These are phyloP conservation scores for Alexandromys fortis DNA, from an alignment of 2,113 vertebrate species.

Conservation along the genomic window DNA sequence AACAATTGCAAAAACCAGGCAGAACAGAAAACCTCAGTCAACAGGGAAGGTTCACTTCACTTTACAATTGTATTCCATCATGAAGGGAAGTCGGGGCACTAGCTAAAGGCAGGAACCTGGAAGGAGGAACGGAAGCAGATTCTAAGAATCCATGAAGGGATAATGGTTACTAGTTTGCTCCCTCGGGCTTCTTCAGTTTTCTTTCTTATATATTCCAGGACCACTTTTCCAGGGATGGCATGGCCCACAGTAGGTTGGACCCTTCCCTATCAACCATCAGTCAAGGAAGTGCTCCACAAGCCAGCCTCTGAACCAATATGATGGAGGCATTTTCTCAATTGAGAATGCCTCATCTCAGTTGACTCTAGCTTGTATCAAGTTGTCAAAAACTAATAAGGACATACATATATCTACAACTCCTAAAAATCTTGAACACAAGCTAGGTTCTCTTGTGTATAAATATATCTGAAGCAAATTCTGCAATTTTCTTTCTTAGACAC, in stretches of 20 bases:
- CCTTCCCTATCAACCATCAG: not conserved
- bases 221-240: not conserved
- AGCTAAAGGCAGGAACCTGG: not conserved
- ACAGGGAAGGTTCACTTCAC: not conserved
- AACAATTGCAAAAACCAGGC: no score
- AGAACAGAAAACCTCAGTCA: no score
- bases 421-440: constrained; percentile 1
- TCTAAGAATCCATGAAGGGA: not conserved
- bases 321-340: no score
- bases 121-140: not conserved
- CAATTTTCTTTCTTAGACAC: not conserved
- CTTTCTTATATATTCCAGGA: not conserved
- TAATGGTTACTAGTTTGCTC: not conserved
- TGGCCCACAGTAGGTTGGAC: not conserved
- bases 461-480: constrained; percentile 13
- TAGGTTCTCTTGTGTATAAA: constrained; percentile 7
- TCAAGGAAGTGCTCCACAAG: not conserved
- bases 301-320: not conserved
- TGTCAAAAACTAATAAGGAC: not conserved
- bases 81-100: not conserved
- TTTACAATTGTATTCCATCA: not conserved
- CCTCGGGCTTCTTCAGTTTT: not conserved
- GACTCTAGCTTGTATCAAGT: not conserved
- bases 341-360: not conserved
- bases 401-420: not conserved